phyloP scores from a whole-genome alignment of 2,797 vertebrate species.

The Meda fulgida region DNA sequence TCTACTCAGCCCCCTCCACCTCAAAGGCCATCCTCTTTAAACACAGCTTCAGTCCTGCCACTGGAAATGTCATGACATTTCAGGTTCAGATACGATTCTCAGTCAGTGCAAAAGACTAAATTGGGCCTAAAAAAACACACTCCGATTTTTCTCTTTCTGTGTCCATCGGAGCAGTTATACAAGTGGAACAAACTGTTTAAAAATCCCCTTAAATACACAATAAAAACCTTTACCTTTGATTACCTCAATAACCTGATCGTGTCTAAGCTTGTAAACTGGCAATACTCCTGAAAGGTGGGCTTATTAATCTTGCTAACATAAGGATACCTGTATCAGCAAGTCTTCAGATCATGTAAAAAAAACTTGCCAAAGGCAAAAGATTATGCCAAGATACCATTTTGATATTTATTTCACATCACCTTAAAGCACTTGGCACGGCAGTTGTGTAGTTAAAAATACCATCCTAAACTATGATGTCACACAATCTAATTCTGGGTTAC shows the following conservation, averaged over 20 bases:
- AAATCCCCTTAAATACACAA: neutral
- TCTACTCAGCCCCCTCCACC: neutral
- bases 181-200: neutral
- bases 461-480: conserved; percentile 25
- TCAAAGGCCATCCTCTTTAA: neutral
- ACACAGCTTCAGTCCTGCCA: conserved; percentile 3
- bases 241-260: neutral
- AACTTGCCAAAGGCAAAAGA: neutral
- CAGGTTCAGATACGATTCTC: neutral
- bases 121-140: neutral
- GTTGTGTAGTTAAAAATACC: neutral
- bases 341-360: conserved; percentile 4
- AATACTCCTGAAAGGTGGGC: conserved; percentile 2
- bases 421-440: neutral
- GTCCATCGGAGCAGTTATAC: no score
- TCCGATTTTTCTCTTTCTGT: neutral
- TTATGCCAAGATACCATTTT: conserved; percentile 4
- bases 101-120: neutral
- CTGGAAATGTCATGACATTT: conserved; percentile 53
- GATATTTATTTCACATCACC: neutral
- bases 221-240: neutral
- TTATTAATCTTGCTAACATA: conserved; percentile 2
- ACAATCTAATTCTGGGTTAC: conserved; percentile 28
- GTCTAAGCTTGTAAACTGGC: neutral
- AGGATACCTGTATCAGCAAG: conserved; percentile 17